Percentiles rank a stretch among this genome's conserved stretches.
phyloP scores from a whole-genome alignment of 2,113 vertebrate genomes.

The Paradoxurus hermaphroditus region DNA sequence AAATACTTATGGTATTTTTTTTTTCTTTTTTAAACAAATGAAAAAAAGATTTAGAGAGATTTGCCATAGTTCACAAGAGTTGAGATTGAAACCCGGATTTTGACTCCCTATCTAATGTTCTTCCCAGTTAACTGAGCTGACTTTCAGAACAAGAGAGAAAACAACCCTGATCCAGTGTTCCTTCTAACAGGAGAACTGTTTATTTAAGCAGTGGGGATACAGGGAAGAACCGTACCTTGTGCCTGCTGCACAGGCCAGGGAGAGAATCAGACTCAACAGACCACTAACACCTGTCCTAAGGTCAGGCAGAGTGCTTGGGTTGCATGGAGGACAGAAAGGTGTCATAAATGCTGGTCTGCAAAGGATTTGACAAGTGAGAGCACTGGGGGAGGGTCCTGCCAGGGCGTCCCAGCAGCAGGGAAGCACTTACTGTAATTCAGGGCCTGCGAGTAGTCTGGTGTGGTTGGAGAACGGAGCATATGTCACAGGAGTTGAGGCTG shows the following conservation, averaged over 20 bases:
- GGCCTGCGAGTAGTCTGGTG: not conserved
- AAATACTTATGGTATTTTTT: not conserved
- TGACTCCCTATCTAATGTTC: not conserved
- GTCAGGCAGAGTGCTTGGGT: not conserved
- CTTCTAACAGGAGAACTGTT: not conserved
- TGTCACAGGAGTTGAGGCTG: not conserved
- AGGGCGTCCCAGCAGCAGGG: not conserved
- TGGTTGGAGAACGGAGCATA: not conserved
- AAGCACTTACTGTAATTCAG: not conserved
- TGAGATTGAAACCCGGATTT: constrained; percentile 33
- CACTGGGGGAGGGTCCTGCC: not conserved
- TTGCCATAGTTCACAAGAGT: not conserved
- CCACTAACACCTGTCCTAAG: not conserved
- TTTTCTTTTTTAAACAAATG: constrained; percentile 4
- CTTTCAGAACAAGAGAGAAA: not conserved
- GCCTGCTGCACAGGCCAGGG: not conserved
- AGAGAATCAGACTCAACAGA: not conserved
- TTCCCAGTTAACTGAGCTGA: not conserved
- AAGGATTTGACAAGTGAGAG: not conserved
- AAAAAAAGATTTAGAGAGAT: not conserved
- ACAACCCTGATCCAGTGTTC: not conserved
- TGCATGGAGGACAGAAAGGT: not conserved
- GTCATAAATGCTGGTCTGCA: not conserved
- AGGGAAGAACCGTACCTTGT: not conserved
- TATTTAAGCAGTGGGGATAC: not conserved